A percentile compares a stretch with the other conserved stretches of the same genome.
Evolutionary conservation across 2,113 vertebrate genomes (phyloP).

Genomic region (Hirundichthys speculiger): DNA sequence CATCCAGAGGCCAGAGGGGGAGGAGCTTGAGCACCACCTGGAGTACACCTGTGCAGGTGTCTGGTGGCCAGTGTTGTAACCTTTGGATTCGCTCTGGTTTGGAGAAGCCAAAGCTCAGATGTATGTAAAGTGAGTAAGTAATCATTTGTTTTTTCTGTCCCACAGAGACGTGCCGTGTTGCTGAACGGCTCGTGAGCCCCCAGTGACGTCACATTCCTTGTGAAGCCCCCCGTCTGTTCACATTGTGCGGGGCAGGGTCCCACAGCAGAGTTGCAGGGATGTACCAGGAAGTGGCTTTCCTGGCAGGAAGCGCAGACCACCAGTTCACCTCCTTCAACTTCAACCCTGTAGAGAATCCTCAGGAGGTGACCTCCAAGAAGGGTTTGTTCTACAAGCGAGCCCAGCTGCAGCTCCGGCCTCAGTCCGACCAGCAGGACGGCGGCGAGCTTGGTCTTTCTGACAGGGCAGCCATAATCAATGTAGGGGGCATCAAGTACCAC

Average conservation of each 20-base stretch:
- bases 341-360: conserved; percentile 82
- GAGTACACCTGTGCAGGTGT: too few species aligned
- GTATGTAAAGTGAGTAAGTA: too few species aligned
- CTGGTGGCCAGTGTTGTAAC: too few species aligned
- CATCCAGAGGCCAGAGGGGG: too few species aligned
- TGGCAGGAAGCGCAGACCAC: conserved; percentile 84
- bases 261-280: conserved; percentile 67
- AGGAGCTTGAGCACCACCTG: too few species aligned
- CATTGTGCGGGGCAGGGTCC: conserved; percentile 32
- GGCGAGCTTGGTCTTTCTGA: conserved; percentile 49
- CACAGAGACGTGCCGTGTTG: conserved; percentile 58
- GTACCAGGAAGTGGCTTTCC: conserved; percentile 88
- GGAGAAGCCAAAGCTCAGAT: too few species aligned
- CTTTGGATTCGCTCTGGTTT: too few species aligned
- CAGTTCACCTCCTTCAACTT: conserved; percentile 84
- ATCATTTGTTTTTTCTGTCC: conserved; percentile 12
- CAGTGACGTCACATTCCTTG: conserved; percentile 8
- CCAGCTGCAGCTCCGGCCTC: conserved; percentile 80
- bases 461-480: conserved; percentile 90
- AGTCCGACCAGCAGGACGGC: conserved; percentile 71
- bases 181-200: conserved; percentile 63
- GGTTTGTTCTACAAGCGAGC: conserved; percentile 89
- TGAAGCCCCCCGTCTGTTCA: conserved; percentile 41
- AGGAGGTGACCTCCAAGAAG: conserved; percentile 85
- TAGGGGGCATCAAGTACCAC: conserved; percentile 92